These are phyloP conservation scores for Ctena decussata DNA, from an alignment of 2,888 invertebrate species.

Conservation along the genomic window DNA sequence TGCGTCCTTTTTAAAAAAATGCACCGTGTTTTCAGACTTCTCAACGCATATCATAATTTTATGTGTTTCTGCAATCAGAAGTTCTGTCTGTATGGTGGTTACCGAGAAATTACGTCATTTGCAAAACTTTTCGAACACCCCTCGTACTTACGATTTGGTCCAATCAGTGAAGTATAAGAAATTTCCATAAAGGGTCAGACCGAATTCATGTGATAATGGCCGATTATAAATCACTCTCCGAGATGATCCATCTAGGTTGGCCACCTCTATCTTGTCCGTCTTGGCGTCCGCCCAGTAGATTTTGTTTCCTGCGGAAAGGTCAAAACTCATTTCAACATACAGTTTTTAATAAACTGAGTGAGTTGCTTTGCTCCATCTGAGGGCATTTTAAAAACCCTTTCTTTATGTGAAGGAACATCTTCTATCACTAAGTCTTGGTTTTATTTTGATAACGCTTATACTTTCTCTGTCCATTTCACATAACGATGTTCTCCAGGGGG, in stretches of 20 bases:
- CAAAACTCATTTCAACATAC: too few species aligned
- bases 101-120: not conserved
- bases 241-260: constrained; percentile 62
- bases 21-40: not conserved
- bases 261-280: constrained; percentile 54
- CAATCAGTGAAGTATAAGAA: constrained; percentile 74
- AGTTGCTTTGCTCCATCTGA: too few species aligned
- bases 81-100: not conserved
- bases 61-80: not conserved
- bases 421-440: too few species aligned
- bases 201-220: constrained; percentile 58
- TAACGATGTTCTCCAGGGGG: too few species aligned
- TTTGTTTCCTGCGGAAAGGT: constrained; percentile 28
- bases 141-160: constrained; percentile 49
- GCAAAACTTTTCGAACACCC: not conserved
- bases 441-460: too few species aligned
- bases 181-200: constrained; percentile 54
- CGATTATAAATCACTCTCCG: constrained; percentile 23
- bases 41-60: not conserved
- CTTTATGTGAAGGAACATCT: too few species aligned
- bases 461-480: too few species aligned
- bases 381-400: too few species aligned
- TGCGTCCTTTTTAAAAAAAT: not conserved
- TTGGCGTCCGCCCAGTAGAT: constrained; percentile 75
- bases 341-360: too few species aligned